Conservation (phyloP, 2,888 invertebrate genomes). For the Lasioglossum figueresi region DNA sequence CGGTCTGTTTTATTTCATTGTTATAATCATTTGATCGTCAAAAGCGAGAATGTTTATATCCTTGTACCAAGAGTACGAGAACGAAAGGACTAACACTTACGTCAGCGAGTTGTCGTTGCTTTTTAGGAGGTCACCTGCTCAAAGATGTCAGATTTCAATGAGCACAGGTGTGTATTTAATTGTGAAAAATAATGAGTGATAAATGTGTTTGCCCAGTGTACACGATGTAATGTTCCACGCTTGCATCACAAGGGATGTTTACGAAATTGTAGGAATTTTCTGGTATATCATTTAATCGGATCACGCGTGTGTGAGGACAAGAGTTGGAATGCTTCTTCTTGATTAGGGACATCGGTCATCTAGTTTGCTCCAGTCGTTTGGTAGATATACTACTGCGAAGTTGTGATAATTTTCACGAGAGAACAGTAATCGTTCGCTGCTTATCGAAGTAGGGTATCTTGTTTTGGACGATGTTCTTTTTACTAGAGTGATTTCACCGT, state of each 20-base stretch:
- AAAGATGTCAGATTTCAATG: constrained; percentile 60
- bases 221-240: neutral
- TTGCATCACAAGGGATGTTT: neutral
- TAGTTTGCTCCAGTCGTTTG: neutral
- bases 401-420: neutral
- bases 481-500: neutral
- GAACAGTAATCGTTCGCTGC: neutral
- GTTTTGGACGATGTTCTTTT: neutral
- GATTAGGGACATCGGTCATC: constrained; percentile 9
- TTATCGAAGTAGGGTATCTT: neutral
- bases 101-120: constrained; percentile 78
- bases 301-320: neutral
- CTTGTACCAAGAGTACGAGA: constrained; percentile 79
- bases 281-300: neutral
- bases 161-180: constrained; percentile 72
- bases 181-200: too few species aligned
- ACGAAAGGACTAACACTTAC: constrained; percentile 71
- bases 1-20: neutral
- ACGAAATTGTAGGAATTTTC: neutral
- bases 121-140: constrained; percentile 72
- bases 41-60: constrained; percentile 76
- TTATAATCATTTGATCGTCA: neutral
- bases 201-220: neutral
- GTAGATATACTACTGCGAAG: neutral
- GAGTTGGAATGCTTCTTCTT: neutral